Evolutionary conservation across 1,140 invertebrate species (phyloP).

Genomic region (Nasonia vitripennis): DNA sequence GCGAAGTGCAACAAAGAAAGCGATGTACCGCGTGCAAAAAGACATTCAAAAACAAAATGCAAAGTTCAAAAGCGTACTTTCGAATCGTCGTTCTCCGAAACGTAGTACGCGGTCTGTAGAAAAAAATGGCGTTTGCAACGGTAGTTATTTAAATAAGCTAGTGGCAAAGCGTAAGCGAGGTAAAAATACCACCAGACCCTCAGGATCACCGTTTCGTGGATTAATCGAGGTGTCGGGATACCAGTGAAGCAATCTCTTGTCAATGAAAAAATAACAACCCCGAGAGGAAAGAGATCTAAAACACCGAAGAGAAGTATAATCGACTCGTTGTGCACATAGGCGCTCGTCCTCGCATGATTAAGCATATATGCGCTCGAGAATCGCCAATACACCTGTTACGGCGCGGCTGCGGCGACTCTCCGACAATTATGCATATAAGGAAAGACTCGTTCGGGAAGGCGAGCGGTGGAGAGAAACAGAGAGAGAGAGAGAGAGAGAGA

Average conservation of each 20-base stretch:
- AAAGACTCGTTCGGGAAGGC: not conserved
- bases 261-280: too few species aligned
- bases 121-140: not conserved
- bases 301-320: slow-evolving; percentile 25
- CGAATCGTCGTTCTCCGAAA: not conserved
- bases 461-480: slow-evolving; percentile 1
- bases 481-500: slow-evolving; percentile 1
- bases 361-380: slow-evolving; percentile 9
- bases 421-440: slow-evolving; percentile 47
- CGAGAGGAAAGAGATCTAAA: not conserved
- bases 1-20: not conserved
- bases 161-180: too few species aligned
- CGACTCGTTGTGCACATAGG: not conserved
- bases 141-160: too few species aligned
- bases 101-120: too few species aligned
- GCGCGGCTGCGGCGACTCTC: slow-evolving; percentile 31
- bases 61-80: not conserved
- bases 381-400: slow-evolving; percentile 42
- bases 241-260: not conserved
- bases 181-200: too few species aligned
- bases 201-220: too few species aligned
- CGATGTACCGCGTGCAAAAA: not conserved
- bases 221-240: not conserved
- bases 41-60: not conserved
- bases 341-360: slow-evolving; percentile 38